A percentile compares a stretch with the other conserved stretches of the same genome.
These are phyloP conservation scores for Diaperis boleti DNA, from an alignment of 2,888 invertebrate genomes.

Conservation along the genomic window DNA sequence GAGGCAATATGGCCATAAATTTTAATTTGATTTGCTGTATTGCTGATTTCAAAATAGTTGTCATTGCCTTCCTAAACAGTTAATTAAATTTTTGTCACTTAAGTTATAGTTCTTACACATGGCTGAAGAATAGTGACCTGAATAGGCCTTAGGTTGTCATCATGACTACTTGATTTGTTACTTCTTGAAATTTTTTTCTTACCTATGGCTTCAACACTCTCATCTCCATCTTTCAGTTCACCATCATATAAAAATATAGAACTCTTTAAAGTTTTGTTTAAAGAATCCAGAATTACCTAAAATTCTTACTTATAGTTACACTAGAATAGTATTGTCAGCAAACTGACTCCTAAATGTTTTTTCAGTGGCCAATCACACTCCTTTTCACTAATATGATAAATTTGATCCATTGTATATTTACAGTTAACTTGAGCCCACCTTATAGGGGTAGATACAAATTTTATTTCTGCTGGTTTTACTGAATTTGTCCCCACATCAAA, in stretches of 20 bases:
- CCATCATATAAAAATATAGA: constrained; percentile 83
- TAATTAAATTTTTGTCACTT: neutral
- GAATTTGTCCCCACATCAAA: constrained; percentile 71
- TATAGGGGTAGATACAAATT: constrained; percentile 76
- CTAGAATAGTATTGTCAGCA: constrained; percentile 30
- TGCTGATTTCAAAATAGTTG: constrained; percentile 65
- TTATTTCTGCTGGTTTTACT: constrained; percentile 81
- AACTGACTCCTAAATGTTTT: constrained; percentile 75
- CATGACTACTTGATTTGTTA: constrained; percentile 63
- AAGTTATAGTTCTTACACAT: constrained; percentile 75
- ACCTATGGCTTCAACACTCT: constrained; percentile 73
- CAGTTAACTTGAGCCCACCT: constrained; percentile 85
- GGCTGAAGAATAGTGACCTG: constrained; percentile 78
- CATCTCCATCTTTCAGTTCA: constrained; percentile 73
- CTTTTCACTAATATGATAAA: constrained; percentile 77
- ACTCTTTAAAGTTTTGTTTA: constrained; percentile 72
- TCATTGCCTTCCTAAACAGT: constrained; percentile 13
- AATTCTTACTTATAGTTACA: constrained; percentile 40
- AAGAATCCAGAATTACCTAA: constrained; percentile 73
- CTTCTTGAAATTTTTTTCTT: constrained; percentile 68
- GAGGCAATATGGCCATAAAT: constrained; percentile 80
- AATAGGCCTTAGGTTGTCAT: constrained; percentile 69
- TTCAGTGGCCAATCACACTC: constrained; percentile 75
- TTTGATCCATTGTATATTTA: constrained; percentile 80
- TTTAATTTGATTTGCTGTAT: constrained; percentile 77